Evolutionary conservation across 2,113 vertebrate species (phyloP), one percentile per base, ranked within the genome.

Genomic region (Eleginops maclovinus): DNA sequence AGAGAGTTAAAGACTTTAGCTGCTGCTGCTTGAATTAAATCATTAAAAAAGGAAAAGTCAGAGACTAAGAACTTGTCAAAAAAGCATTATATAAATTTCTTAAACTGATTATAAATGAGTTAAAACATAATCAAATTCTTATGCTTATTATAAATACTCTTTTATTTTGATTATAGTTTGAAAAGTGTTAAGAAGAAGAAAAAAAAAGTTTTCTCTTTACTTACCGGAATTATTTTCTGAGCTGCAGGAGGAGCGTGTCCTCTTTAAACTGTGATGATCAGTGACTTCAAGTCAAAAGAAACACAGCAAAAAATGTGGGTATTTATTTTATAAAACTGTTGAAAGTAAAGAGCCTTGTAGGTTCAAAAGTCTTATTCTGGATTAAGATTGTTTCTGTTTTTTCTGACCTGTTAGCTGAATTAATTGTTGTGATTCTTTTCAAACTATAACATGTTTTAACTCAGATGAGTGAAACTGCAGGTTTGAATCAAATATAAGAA

Each of bases 1-100:
- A 88, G 60, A 79, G 77, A 76, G 72, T 88, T 85, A 81, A 86
- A 85, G 78, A 89, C 84, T 85, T 63, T 87, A 50, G 68, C 85
- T 85, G 72, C 65, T 43, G 60, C 60, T 60, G 78, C 77, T 74
- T 79, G 50, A 89, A 86, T 87, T 85, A 74, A 82, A 82, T 72
- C 79, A 69, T 74, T 66, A 83, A 28, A 61, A 28, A 61, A 21
- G 41, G 49, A 53, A 66, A 50, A 62, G 67, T 58, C 65, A 60
- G 13, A 77, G 59, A 82, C 44, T 66, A 70, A 82, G n/a, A 54
- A 58, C 24, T 83, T 71, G 47, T 68, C 22, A 59, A 28, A 76
- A 75, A 60, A 13, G 13, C 56, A 77, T 71, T 44, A 60, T 64
- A 59, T 58, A 76, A 73, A 60, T 86, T 71, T 68, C 17, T 56